Base-by-base conservation (phyloP, 2,888 invertebrate species). In the Leptothorax acervorum region DNA sequence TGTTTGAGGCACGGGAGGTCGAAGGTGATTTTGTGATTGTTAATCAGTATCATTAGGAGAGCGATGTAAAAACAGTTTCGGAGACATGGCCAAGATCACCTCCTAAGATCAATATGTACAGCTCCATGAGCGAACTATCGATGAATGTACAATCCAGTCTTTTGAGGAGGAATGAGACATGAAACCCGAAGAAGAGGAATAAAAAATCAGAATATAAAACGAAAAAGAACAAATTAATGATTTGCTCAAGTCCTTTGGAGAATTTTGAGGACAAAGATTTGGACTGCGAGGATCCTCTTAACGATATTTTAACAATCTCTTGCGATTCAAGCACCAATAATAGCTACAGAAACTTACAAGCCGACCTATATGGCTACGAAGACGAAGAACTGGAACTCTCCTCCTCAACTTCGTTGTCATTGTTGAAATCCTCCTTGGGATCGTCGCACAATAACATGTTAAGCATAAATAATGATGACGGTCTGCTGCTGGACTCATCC, bases 261-360 rank as follows among this genome's bases (percentile, higher is more conserved):
- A 6, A 45, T 1, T 23, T 48, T 2, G 35, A 57, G 15, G 35
- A 39, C 12, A 48, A 60, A 9, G 6, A 60, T 23, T 31, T n/a
- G 15, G 11, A 65, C 6, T 1, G 6, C 1, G 74, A 51, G 8
- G 28, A 79, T 53, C 15, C 12, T 9, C 62, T 74, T 39, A 28
- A 42, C 12, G 51, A 66, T 3, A 65, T 76, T 23, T 68, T 70
- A 9, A 55, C 55, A 28, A 55, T 42, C 28, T 70, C 78, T 42
- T 53, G n/a, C 18, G 23, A 70, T 3, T 82, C 81, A 31, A 76
- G 48, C 31, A 63, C 48, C 23, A 60, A 71, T 35, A 71, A 39
- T 15, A 73, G 79, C 23, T 81, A 81, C 48, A 71, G 18, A 28
- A 81, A 81, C 12, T 51, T 81, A 12, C 60, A 73, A 23, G 35